Base-by-base conservation (phyloP, 30 jellyfish, hydroid and myxozoan genomes). In the Sanderia malayensis region DNA sequence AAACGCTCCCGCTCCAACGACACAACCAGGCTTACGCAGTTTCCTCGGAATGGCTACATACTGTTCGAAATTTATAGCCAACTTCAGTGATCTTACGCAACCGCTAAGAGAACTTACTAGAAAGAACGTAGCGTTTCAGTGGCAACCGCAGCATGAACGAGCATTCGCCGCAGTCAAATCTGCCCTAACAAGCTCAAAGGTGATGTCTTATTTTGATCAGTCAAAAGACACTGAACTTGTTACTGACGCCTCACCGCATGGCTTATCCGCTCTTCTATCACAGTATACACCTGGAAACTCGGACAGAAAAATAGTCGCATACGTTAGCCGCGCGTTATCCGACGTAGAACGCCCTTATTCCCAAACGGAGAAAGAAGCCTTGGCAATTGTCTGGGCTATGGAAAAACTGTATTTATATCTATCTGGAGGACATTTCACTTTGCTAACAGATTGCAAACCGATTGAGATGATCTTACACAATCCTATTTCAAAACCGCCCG, bases 1-100 rank as follows among this genome's bases (percentile, higher is more conserved):
- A 27, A 31, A 15, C 13, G 13, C 52, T 37, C 6, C 6, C 6
- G 10, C 52, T 4, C 52, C 52, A 4, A 37, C n/a, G 13, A 37
- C 13, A 6, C 6, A 13, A 4, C 6, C 6, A 37, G 52, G 13
- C 13, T 4, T 13, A 4, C 52, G 78, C 21, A 66, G 63, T 22
- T 66, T 66, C 78, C 62, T 66, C 17, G 78, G 63, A 3, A 31
- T 66, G 78, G 78, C 78, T 8, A 66, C 78, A 33, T 66, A 31
- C 62, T 66, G 78, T 33, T 61, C 63, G 0, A 66, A 31, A 24
- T 15, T 66, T 53, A 31, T 66, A 18, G 34, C 41, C 15, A 61
- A 27, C 1, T 66, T 66, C 55, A 66, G 78, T 15, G 63, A 66
- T 34, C 62, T 33, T 9, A 66, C 45, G 8, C 45, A 66, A 31